Percentiles rank a stretch among this genome's conserved stretches.
Conservation (phyloP, 2,888 invertebrate species). For the Plagiodera versicolora region DNA sequence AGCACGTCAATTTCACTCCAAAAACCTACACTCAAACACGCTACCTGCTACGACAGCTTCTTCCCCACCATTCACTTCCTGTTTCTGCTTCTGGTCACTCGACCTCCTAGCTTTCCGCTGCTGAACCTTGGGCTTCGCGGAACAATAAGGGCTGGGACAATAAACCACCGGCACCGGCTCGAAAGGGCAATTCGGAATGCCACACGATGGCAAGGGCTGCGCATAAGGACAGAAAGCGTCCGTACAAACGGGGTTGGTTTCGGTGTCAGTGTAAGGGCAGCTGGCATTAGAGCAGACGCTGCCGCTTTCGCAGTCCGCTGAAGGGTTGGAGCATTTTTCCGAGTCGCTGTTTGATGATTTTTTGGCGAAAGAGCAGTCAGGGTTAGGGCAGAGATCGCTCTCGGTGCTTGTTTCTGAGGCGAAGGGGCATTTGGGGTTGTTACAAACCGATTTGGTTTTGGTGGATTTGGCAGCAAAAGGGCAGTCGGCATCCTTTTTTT, state of each 20-base stretch:
- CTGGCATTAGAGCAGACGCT: slow-evolving; percentile 28
- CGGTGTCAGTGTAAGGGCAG: slow-evolving; percentile 28
- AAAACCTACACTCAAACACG: too few relatives aligned
- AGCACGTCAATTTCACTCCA: too few relatives aligned
- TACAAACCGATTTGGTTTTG: slow-evolving; percentile 20
- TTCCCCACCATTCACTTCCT: background rate
- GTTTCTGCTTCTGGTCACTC: background rate
- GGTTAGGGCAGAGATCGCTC: slow-evolving; percentile 25
- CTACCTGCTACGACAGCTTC: background rate
- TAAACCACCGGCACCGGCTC: slow-evolving; percentile 30
- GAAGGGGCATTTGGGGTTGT: slow-evolving; percentile 34
- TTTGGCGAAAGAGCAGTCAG: slow-evolving; percentile 30
- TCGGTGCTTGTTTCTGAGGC: background rate
- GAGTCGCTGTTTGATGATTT: background rate
- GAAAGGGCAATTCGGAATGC: slow-evolving; percentile 37
- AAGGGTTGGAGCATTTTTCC: background rate
- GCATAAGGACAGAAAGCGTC: slow-evolving; percentile 39
- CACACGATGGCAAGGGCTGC: slow-evolving; percentile 36
- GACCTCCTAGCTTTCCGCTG: background rate
- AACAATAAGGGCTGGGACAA: slow-evolving; percentile 13
- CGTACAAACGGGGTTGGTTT: slow-evolving; percentile 29
- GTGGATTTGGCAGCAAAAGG: slow-evolving; percentile 33
- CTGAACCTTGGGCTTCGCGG: background rate
- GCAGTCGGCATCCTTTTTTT: slow-evolving; percentile 38
- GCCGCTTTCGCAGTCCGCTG: background rate